Percentiles rank a stretch among this genome's conserved stretches.
Conservation (phyloP, 2,797 vertebrate species). For the Coracias cyanogaster region DNA sequence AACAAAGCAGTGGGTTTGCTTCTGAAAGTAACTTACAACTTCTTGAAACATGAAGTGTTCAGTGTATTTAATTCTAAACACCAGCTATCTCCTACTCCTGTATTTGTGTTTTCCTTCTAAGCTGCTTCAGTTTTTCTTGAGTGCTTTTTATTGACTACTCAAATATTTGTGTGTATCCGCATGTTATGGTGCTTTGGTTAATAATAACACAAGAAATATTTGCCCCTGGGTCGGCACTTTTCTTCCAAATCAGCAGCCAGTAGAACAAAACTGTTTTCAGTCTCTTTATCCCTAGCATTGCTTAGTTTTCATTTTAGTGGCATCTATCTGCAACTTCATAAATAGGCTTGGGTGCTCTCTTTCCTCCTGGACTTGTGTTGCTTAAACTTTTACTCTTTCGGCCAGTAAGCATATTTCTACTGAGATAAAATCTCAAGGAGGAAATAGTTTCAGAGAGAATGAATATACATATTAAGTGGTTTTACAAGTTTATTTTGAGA, state of each 20-base stretch:
- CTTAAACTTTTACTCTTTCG: conserved; percentile 38
- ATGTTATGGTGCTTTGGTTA: conserved; percentile 8
- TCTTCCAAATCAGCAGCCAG: background rate
- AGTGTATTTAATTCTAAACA: conserved; percentile 10
- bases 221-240: conserved; percentile 11
- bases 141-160: conserved; percentile 5
- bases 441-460: conserved; percentile 45
- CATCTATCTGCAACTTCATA: background rate
- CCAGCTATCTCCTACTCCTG: background rate
- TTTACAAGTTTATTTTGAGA: conserved; percentile 26
- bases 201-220: conserved; percentile 34
- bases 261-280: background rate
- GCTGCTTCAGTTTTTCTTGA: background rate
- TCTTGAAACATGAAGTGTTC: background rate
- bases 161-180: conserved; percentile 28
- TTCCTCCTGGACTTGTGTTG: background rate
- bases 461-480: background rate
- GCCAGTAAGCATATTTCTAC: background rate
- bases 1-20: background rate
- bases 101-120: background rate
- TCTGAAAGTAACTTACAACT: background rate
- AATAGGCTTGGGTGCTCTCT: background rate
- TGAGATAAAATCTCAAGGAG: conserved; percentile 58
- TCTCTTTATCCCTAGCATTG: background rate
- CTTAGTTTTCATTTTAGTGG: background rate